A percentile compares a stretch with the other conserved stretches of the same genome.
phyloP scores from a whole-genome alignment of 2,888 invertebrate genomes.

The Pedicia rivosa region DNA sequence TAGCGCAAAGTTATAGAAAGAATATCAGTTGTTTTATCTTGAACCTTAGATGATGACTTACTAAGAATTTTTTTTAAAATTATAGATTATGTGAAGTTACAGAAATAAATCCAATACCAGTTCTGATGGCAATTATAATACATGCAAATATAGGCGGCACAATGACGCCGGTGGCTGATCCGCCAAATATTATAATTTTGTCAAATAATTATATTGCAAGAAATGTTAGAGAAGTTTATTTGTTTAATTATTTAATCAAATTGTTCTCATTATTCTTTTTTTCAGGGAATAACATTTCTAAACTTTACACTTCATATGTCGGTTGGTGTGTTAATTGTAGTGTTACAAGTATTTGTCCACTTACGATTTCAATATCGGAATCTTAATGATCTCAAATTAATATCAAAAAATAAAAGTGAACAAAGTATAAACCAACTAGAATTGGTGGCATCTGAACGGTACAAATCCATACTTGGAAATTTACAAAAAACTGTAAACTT shows the following conservation, averaged over 20 bases:
- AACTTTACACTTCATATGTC: constrained; percentile 68
- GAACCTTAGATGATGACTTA: neutral
- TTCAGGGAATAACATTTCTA: constrained; percentile 63
- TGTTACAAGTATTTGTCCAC: constrained; percentile 52
- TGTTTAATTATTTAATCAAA: neutral
- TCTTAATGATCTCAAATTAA: constrained; percentile 46
- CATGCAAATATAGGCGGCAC: constrained; percentile 85
- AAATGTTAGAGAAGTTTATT: constrained; percentile 37
- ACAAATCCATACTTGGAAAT: constrained; percentile 53
- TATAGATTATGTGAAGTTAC: constrained; percentile 71
- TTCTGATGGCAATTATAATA: constrained; percentile 72
- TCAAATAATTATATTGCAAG: constrained; percentile 51
- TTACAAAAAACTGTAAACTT: constrained; percentile 28
- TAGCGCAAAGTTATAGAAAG: too few species aligned
- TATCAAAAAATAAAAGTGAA: constrained; percentile 65
- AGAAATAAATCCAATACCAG: constrained; percentile 71
- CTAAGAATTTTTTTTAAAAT: neutral
- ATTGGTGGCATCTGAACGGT: constrained; percentile 41
- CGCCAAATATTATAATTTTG: constrained; percentile 83
- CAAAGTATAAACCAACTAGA: constrained; percentile 45
- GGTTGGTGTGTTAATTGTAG: constrained; percentile 51
- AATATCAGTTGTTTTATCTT: neutral
- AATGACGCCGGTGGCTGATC: constrained; percentile 80
- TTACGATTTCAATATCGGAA: constrained; percentile 57
- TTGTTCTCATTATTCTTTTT: neutral